phyloP scores from a whole-genome alignment of 2,888 invertebrate genomes.

The Drosophila sordidapex region DNA sequence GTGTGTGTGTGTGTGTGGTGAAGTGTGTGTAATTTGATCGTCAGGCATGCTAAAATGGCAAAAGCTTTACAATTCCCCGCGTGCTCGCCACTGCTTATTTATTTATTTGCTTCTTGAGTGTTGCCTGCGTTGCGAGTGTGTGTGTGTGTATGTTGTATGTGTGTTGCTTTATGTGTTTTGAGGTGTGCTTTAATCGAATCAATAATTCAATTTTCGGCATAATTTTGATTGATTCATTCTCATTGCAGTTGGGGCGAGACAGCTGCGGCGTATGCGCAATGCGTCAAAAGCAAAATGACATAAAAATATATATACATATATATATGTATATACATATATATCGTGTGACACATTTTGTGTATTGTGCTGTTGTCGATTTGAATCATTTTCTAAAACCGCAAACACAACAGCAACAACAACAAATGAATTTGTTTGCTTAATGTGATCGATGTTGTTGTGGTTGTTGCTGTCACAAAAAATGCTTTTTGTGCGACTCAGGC shows the following conservation, averaged over 20 bases:
- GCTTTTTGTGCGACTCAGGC: conserved; percentile 41
- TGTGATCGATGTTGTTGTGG: conserved; percentile 67
- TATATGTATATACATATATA: conserved; percentile 3
- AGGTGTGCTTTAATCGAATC: conserved; percentile 69
- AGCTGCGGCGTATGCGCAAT: conserved; percentile 54
- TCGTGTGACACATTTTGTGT: conserved; percentile 56
- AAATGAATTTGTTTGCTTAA: conserved; percentile 65
- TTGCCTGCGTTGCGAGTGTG: conserved; percentile 20
- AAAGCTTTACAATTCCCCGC: conserved; percentile 30
- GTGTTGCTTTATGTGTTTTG: conserved; percentile 30
- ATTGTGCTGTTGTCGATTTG: conserved; percentile 47
- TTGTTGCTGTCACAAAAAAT: conserved; percentile 31
- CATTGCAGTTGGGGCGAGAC: conserved; percentile 38
- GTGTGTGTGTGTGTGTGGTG: conserved; percentile 24
- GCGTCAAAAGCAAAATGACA: conserved; percentile 18
- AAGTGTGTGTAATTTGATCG: conserved; percentile 72
- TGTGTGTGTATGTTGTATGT: conserved; percentile 6
- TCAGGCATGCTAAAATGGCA: conserved; percentile 42
- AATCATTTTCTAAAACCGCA: conserved; percentile 60
- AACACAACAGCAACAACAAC: conserved; percentile 14
- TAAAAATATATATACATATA: background rate
- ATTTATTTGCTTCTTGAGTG: conserved; percentile 44
- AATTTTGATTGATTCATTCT: conserved; percentile 71
- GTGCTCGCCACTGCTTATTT: conserved; percentile 43
- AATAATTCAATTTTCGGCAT: conserved; percentile 76